These are phyloP conservation scores for Nibea coibor DNA, from an alignment of 2,113 vertebrate species.

Conservation along the genomic window DNA sequence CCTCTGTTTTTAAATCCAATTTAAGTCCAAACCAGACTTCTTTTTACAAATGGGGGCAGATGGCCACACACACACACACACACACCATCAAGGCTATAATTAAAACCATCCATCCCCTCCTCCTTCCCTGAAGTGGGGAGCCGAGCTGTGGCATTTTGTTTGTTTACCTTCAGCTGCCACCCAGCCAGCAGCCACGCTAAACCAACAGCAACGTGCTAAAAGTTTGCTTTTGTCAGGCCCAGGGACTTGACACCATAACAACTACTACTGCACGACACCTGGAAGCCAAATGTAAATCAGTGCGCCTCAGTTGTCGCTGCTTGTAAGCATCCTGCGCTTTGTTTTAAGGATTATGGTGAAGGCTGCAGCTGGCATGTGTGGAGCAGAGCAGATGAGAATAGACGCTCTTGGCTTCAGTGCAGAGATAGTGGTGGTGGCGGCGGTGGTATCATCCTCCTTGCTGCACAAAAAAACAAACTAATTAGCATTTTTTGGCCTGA, in stretches of 20 bases:
- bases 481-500: not conserved
- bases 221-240: constrained; percentile 34
- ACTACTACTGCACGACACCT: constrained; percentile 44
- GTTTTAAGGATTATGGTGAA: constrained; percentile 40
- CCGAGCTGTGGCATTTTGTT: constrained; percentile 41
- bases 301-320: constrained; percentile 34
- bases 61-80: constrained; percentile 35
- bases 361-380: constrained; percentile 51
- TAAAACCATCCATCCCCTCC: constrained; percentile 44
- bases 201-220: constrained; percentile 41
- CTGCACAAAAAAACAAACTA: not conserved
- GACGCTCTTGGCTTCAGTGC: not conserved
- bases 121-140: not conserved
- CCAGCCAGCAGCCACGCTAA: constrained; percentile 28
- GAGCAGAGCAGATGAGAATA: constrained; percentile 9
- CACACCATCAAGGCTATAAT: constrained; percentile 42
- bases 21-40: not conserved
- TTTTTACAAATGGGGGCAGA: constrained; percentile 30
- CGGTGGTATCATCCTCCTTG: not conserved
- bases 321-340: constrained; percentile 7
- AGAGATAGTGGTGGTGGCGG: not conserved
- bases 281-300: constrained; percentile 50
- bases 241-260: constrained; percentile 18
- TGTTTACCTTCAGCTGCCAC: constrained; percentile 59
- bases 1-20: constrained; percentile 32